Evolutionary conservation across 2,888 invertebrate species (phyloP).

Genomic region (Zhuqinia jingwanae): DNA sequence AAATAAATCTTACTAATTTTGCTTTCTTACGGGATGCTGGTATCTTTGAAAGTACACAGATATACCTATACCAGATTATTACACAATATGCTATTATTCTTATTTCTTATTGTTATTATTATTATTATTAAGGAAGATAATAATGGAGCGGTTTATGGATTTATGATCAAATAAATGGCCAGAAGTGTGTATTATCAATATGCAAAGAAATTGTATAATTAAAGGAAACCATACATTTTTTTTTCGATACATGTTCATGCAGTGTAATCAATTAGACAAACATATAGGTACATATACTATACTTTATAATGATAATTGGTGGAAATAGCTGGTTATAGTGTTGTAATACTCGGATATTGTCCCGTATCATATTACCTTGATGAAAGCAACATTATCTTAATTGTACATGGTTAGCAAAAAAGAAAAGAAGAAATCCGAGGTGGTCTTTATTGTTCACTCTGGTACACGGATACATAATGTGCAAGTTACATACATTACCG

Average conservation of each 20-base stretch:
- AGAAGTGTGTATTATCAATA: background rate
- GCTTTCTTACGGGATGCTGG: background rate
- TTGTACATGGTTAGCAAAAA: background rate
- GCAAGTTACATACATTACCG: background rate
- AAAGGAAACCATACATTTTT: background rate
- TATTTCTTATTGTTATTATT: background rate
- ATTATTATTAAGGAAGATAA: background rate
- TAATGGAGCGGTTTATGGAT: background rate
- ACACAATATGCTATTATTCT: background rate
- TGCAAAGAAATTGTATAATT: background rate
- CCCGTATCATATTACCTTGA: conserved; percentile 21
- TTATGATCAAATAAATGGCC: conserved; percentile 2
- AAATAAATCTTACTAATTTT: background rate
- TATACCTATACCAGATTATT: background rate
- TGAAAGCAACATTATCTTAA: conserved; percentile 18
- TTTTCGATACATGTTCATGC: background rate
- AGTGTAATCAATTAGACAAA: background rate
- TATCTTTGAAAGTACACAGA: background rate
- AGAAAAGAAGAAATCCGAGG: conserved; percentile 7
- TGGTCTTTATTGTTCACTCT: background rate
- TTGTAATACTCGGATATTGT: background rate
- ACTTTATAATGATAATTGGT: background rate
- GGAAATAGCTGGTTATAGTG: background rate
- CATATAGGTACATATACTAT: background rate
- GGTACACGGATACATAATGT: too few relatives aligned